Evolutionary conservation across 2,888 invertebrate genomes (phyloP), one percentile per base, ranked within the genome.

Genomic region (Leistus spinibarbis): DNA sequence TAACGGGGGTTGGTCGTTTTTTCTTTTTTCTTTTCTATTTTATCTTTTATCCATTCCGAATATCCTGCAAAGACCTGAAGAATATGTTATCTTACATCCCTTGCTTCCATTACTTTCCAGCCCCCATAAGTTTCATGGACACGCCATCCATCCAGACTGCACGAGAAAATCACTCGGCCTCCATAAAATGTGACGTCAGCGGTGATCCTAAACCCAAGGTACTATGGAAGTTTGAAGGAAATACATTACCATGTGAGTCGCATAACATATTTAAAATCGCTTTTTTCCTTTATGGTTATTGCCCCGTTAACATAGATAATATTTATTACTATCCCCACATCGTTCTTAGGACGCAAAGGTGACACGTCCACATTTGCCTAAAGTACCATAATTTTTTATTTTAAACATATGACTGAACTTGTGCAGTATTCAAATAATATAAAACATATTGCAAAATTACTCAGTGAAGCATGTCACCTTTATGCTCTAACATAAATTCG

Each of bases 191-290:
- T 67, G 69, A 68, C 20, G 75, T 75, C 24, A 60, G 69, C n/a
- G 75, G 75, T n/a, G 75, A 75, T 17, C 75, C 75, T n/a, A 75
- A 75, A 20, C 75, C 75, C 16, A 75, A 75, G 54, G 69, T 69
- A 22, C 5, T 75, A n/a, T 75, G 75, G 75, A 75, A 75, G 56
- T 75, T 75, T 54, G 63, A 75, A 53, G 75, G 69, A 24, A 75
- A 62, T 54, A 69, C 68, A 54, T 53, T 75, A 13, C 17, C 69
- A 19, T 63, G 75, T 75, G 67, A 75, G 75, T 69, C 16, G n/a
- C n/a, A n/a, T n/a, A n/a, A n/a, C n/a, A n/a, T n/a, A n/a, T n/a
- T n/a, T n/a, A n/a, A n/a, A n/a, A n/a, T n/a, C n/a, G n/a, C n/a
- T n/a, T n/a, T n/a, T 40, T 40, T 4, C 40, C 13, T 40, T 40